Percentiles rank a stretch among this genome's conserved stretches.
phyloP scores from a whole-genome alignment of 2,113 vertebrate genomes.

The Eudyptes chrysolophus region DNA sequence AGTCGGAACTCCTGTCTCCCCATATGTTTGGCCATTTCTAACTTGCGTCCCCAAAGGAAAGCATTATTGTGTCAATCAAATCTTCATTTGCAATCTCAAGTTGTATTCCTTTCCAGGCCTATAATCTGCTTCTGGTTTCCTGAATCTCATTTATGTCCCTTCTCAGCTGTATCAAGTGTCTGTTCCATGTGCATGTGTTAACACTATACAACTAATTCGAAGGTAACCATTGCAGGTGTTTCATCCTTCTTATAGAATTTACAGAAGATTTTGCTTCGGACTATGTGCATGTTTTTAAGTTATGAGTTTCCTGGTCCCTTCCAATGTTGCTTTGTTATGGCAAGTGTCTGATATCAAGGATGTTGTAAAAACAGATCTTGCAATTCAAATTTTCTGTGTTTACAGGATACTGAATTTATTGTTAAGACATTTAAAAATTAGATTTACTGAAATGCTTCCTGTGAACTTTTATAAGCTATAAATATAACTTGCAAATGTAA shows the following conservation, averaged over 20 bases:
- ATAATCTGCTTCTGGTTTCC: neutral
- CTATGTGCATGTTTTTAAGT: neutral
- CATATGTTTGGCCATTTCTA: neutral
- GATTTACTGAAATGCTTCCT: neutral
- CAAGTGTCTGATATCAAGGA: neutral
- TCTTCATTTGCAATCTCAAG: neutral
- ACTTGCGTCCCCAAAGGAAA: neutral
- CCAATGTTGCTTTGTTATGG: neutral
- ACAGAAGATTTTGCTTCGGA: neutral
- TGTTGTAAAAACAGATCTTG: neutral
- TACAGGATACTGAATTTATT: neutral
- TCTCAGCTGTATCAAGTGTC: neutral
- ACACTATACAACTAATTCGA: neutral
- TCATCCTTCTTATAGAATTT: neutral
- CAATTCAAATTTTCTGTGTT: neutral
- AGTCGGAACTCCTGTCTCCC: neutral
- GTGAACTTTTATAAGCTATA: neutral
- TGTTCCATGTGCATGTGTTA: neutral
- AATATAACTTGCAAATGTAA: neutral
- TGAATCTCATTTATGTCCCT: neutral
- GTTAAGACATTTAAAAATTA: neutral
- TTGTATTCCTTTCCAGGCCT: neutral
- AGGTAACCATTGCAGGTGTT: neutral
- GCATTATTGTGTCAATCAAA: neutral
- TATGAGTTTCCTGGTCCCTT: neutral